Conservation (phyloP, 2,113 vertebrate species). For the Gallinago jamesoni region DNA sequence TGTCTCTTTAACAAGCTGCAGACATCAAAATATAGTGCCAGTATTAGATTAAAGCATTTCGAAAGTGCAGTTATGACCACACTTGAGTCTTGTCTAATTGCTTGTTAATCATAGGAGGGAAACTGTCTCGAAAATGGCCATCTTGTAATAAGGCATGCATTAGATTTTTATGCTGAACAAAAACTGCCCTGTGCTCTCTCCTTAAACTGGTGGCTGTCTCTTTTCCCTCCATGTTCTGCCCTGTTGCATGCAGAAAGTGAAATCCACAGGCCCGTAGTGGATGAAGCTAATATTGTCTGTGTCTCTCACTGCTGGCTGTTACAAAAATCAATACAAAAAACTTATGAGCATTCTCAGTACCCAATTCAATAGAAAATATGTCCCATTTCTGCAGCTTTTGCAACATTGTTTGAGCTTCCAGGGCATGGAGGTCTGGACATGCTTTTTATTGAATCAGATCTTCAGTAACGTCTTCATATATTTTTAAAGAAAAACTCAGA, state of each 20-base stretch:
- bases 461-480: constrained; percentile 69
- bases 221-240: background rate
- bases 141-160: background rate
- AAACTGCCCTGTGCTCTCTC: background rate
- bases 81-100: background rate
- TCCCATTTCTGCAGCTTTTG: constrained; percentile 67
- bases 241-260: constrained; percentile 46
- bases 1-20: background rate
- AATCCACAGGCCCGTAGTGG: constrained; percentile 43
- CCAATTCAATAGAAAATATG: constrained; percentile 70
- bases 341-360: constrained; percentile 66
- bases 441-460: constrained; percentile 72
- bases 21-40: background rate
- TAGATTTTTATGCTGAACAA: background rate
- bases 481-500: constrained; percentile 62
- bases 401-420: constrained; percentile 64
- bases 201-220: background rate
- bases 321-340: constrained; percentile 72
- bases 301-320: constrained; percentile 66
- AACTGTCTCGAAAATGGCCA: background rate
- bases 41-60: background rate
- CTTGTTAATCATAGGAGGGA: background rate
- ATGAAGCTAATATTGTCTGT: constrained; percentile 66
- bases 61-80: background rate
- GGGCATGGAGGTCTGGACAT: constrained; percentile 68